phyloP scores from a whole-genome alignment of 2,113 vertebrate species.

The Natator depressus region DNA sequence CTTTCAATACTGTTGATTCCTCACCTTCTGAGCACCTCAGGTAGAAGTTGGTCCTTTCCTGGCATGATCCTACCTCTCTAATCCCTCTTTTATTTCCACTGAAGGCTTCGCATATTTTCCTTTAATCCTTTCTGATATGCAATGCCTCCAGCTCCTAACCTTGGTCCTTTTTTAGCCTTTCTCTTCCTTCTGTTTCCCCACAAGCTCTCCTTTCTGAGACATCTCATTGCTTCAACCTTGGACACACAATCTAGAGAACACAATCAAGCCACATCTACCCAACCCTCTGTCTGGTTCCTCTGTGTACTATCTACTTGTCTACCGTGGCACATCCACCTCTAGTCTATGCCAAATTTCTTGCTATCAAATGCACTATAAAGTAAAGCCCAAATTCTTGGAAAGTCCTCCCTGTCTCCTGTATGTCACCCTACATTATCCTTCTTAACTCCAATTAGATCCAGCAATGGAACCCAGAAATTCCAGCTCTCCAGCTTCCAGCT shows the following conservation, averaged over 20 bases:
- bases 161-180: not conserved
- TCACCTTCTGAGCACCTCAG: not conserved
- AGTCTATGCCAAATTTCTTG: not conserved
- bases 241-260: not conserved
- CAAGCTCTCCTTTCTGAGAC: not conserved
- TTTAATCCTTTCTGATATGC: not conserved
- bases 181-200: not conserved
- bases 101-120: not conserved
- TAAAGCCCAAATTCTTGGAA: not conserved
- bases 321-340: not conserved
- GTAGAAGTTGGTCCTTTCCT: not conserved
- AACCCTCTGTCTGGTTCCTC: not conserved
- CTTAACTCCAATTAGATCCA: not conserved
- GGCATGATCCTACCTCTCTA: not conserved
- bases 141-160: not conserved
- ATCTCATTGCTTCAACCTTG: not conserved
- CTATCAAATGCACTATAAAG: not conserved
- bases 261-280: not conserved
- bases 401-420: not conserved
- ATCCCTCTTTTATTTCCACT: not conserved
- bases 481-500: not conserved
- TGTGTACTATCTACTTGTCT: not conserved
- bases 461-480: not conserved
- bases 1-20: not conserved
- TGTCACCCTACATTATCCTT: not conserved